Evolutionary conservation across 2,797 vertebrate species (phyloP).

Genomic region (Channallabes apus): DNA sequence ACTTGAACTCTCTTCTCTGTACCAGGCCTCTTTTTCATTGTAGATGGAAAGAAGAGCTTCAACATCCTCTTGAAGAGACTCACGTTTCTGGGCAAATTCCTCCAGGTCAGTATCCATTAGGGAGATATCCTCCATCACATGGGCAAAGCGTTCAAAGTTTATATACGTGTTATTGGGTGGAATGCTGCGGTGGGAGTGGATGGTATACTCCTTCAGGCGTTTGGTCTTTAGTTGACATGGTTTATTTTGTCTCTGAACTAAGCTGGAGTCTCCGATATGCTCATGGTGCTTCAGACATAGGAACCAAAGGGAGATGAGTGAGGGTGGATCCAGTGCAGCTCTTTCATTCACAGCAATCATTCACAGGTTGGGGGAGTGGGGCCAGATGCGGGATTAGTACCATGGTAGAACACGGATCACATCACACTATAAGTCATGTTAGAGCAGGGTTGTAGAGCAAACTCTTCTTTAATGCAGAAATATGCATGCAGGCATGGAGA

Average conservation of each 20-base stretch:
- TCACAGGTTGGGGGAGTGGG: slow-evolving; percentile 21
- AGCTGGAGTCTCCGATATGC: slow-evolving; percentile 62
- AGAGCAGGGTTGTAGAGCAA: slow-evolving; percentile 23
- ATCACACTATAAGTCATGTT: slow-evolving; percentile 34
- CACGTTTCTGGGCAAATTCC: slow-evolving; percentile 66
- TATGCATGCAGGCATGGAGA: slow-evolving; percentile 52
- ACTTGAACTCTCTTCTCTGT: slow-evolving; percentile 80
- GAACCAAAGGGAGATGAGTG: slow-evolving; percentile 70
- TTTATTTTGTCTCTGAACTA: slow-evolving; percentile 69
- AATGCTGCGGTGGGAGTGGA: slow-evolving; percentile 85
- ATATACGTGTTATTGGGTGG: slow-evolving; percentile 86
- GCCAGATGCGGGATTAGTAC: slow-evolving; percentile 25
- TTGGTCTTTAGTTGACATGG: slow-evolving; percentile 82
- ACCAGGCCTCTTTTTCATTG: slow-evolving; percentile 86
- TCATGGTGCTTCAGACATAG: slow-evolving; percentile 77
- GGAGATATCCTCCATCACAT: slow-evolving; percentile 78
- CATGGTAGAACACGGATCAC: not conserved
- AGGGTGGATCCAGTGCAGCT: slow-evolving; percentile 58
- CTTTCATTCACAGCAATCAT: slow-evolving; percentile 52
- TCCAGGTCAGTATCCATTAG: slow-evolving; percentile 67
- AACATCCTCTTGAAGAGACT: slow-evolving; percentile 79
- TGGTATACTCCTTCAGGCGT: slow-evolving; percentile 84
- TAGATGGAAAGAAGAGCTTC: slow-evolving; percentile 84
- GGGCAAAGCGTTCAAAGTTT: slow-evolving; percentile 85
- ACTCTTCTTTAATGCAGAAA: slow-evolving; percentile 26